Percentiles rank a stretch among this genome's conserved stretches.
Conservation (phyloP, 2,888 invertebrate species). For the Nemotelus pantherinus region DNA sequence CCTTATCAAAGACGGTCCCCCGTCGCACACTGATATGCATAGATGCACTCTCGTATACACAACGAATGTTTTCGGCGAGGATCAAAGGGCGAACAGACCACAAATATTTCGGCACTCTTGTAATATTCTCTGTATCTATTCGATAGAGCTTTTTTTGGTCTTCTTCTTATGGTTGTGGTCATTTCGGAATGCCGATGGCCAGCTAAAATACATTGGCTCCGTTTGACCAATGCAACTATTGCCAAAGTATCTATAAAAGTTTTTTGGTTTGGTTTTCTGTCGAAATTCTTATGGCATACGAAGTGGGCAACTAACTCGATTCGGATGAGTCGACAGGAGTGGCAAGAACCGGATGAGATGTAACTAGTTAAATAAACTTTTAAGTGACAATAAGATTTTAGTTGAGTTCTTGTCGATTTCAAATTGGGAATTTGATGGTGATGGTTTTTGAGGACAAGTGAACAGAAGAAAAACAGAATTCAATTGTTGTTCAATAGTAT, state of each 20-base stretch:
- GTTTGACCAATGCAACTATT: slow-evolving; percentile 32
- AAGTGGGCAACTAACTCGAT: not conserved
- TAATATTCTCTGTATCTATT: slow-evolving; percentile 16
- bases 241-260: slow-evolving; percentile 42
- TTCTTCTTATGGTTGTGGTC: not conserved
- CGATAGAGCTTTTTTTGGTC: not conserved
- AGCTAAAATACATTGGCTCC: slow-evolving; percentile 31
- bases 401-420: slow-evolving; percentile 14
- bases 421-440: not conserved
- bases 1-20: slow-evolving; percentile 36
- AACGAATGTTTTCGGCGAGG: not conserved
- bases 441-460: too few species aligned
- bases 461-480: too few species aligned
- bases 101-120: slow-evolving; percentile 32
- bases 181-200: not conserved
- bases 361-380: slow-evolving; percentile 32
- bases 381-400: slow-evolving; percentile 36
- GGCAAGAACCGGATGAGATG: not conserved
- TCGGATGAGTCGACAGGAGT: not conserved
- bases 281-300: slow-evolving; percentile 30
- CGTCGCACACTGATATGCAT: not conserved
- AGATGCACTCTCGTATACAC: not conserved
- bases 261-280: not conserved
- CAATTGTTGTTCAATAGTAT: too few species aligned
- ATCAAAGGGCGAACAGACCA: slow-evolving; percentile 6